These are phyloP conservation scores for Galerucella calmariensis DNA, from an alignment of 2,888 invertebrate species.

Conservation along the genomic window DNA sequence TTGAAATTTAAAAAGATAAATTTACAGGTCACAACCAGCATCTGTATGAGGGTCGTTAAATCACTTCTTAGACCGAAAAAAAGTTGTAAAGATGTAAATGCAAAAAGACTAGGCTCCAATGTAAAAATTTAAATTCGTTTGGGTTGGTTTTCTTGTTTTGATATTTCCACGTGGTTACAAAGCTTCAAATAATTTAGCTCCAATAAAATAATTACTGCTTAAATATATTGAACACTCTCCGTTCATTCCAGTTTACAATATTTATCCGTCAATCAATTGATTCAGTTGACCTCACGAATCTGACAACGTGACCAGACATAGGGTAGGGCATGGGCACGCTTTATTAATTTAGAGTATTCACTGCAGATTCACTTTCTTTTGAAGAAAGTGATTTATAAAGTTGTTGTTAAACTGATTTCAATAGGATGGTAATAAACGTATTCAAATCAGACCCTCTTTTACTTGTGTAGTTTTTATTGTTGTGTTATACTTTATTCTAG, in stretches of 20 bases:
- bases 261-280: neutral
- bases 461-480: constrained; percentile 11
- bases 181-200: neutral
- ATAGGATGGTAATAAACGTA: constrained; percentile 20
- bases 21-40: too few species aligned
- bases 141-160: too few species aligned
- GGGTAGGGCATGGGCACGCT: constrained; percentile 16
- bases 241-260: neutral
- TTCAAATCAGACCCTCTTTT: constrained; percentile 22
- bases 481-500: neutral
- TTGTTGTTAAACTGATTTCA: constrained; percentile 18
- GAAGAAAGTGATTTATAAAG: constrained; percentile 25
- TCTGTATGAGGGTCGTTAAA: too few species aligned
- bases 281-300: neutral
- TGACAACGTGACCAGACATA: constrained; percentile 6
- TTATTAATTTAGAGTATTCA: constrained; percentile 17
- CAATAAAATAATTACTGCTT: neutral
- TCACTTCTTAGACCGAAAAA: too few species aligned
- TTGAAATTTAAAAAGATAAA: too few species aligned
- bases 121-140: too few species aligned
- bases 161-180: too few species aligned
- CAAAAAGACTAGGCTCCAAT: too few species aligned
- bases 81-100: too few species aligned
- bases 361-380: constrained; percentile 17
- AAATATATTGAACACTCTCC: neutral